Evolutionary conservation across 2,888 invertebrate genomes (phyloP).

Genomic region (Tenthredo livida): DNA sequence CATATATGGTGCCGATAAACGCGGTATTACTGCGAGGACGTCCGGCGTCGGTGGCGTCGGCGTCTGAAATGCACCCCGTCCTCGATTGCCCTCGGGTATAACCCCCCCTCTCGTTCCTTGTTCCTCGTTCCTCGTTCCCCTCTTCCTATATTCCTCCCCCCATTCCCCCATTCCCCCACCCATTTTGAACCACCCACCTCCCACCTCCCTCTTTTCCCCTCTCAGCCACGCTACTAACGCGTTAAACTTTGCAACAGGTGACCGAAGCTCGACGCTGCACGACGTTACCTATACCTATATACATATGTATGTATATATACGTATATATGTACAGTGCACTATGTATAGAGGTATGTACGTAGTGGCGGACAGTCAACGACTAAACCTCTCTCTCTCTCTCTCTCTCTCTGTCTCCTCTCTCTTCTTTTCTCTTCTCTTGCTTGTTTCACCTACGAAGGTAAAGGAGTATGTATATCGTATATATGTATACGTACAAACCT

Average conservation of each 20-base stretch:
- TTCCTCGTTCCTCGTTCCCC: conserved; percentile 17
- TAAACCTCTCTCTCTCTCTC: conserved; percentile 69
- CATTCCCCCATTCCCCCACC: not conserved
- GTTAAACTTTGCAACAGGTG: conserved; percentile 67
- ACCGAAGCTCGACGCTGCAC: conserved; percentile 54
- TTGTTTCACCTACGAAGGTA: conserved; percentile 11
- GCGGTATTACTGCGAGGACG: conserved; percentile 25
- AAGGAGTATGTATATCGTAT: not conserved
- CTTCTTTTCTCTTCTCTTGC: not conserved
- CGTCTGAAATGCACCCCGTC: conserved; percentile 53
- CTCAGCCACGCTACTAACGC: conserved; percentile 27
- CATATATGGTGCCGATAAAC: not conserved
- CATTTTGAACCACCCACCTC: not conserved
- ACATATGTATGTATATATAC: not conserved
- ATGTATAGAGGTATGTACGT: conserved; percentile 60
- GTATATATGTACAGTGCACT: not conserved
- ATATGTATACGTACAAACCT: not conserved
- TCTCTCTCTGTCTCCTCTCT: not conserved
- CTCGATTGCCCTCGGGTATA: conserved; percentile 53
- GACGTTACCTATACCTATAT: conserved; percentile 53
- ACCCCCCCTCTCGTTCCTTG: conserved; percentile 28
- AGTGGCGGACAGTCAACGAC: conserved; percentile 73
- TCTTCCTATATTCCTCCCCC: not conserved
- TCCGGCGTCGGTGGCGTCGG: conserved; percentile 54
- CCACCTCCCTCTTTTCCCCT: conserved; percentile 2